Base-by-base conservation (phyloP, 2,888 invertebrate species). In the Penaeus monodon region DNA sequence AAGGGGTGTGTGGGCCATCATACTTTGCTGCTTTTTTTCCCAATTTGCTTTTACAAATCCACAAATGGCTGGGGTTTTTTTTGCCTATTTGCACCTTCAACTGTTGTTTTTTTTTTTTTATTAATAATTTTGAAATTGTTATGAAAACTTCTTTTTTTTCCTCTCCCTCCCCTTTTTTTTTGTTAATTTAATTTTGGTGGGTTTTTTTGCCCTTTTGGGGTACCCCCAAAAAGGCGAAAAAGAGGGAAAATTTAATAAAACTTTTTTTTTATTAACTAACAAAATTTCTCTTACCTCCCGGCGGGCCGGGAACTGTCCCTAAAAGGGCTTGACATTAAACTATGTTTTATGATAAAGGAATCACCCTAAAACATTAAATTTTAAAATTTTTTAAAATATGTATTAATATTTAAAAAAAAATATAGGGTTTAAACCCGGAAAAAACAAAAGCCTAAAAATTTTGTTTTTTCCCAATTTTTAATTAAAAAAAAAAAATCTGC, bases 51-150 rank as follows among this genome's bases (percentile, higher is more conserved):
- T 57, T 76, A 27, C 73, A 85, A 81, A 85, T 85, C 85, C 85
- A 85, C 76, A 76, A 85, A 76, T 66, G 66, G 85, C 85, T 85
- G 85, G 85, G 27, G 57, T 77, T 77, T 77, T 57, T 81, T 38
- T 22, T 24, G 17, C 57, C 17, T 17, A 57, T 57, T 57, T 57
- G 57, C 57, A 57, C 17, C 17, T 57, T 57, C 57, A 57, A 57
- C 57, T 57, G 57, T 57, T 57, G 57, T 57, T 57, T 57, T 57
- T 57, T 84, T 68, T n/a, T 70, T 70, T 27, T 70, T 27, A 29
- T 70, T 27, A 20, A 29, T 70, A 17, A 17, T 70, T 6, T 70
- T 70, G 27, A 33, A 12, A 70, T 70, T 24, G 27, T 27, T 70
- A 24, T 33, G 17, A 29, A 29, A 27, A 33, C 33, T 70, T 68